Base-by-base conservation (phyloP, 2,797 vertebrate species). In the Acanthornis magna region DNA sequence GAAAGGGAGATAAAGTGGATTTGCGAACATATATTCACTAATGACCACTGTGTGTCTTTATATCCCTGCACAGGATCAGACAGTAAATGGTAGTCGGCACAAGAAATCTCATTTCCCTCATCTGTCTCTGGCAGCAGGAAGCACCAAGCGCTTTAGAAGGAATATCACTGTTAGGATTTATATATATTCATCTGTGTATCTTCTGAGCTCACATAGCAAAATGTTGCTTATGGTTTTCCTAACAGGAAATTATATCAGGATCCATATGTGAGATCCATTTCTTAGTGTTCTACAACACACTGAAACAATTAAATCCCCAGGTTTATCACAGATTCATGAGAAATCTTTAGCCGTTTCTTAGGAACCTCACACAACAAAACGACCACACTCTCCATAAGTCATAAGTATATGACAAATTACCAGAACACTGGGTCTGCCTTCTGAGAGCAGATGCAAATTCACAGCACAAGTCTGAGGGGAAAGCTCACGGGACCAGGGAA, bases 181-280 rank as follows among this genome's bases (percentile, higher is more conserved):
- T 1, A 1, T 10, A 32, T 1, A 50, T 82, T 58, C 30, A 85
- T n/a, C 38, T 34, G 21, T 5, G 3, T n/a, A 26, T 32, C 12
- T 57, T 70, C 47, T 60, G 61, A 70, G 29, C 26, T 85, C 16
- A 83, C 53, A n/a, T 2, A 61, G n/a, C 6, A 55, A 85, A 55
- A 27, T 21, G 1, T 6, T n/a, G 7, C 7, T 26, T 50, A 50
- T 6, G 7, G 21, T 53, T 75, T 65, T 76, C 42, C 36, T 65
- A 36, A 67, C 6, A 72, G 27, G 42, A 76, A 85, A n/a, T 45
- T 40, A 9, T n/a, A 58, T 26, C 23, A 19, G 23, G 21, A 29
- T 79, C 53, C 38, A n/a, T 1, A 1, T 5, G 20, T 1, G 0
- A 34, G 38, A 68, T 14, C 4, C 6, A 51, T 53, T 84, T 62